Evolutionary conservation across 2,113 vertebrate species (phyloP).

Genomic region (Ptilorrhoa leucosticta): DNA sequence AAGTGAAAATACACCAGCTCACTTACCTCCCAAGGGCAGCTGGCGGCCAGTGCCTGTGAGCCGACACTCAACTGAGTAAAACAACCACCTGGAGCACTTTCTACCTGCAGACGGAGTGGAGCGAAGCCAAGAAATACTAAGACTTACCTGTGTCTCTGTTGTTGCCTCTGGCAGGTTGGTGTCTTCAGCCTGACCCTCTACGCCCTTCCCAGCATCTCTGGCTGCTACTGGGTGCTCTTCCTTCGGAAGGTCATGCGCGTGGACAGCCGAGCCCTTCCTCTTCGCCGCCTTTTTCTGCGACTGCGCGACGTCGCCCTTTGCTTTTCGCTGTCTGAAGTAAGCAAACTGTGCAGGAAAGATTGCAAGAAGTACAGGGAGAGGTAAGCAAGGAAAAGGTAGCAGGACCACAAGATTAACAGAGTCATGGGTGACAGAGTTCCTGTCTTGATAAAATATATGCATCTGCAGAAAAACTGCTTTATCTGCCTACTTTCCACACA

Average conservation of each 20-base stretch:
- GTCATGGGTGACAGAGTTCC: conserved; percentile 24
- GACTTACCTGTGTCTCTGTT: conserved; percentile 31
- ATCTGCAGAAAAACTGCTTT: conserved; percentile 7
- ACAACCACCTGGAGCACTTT: background rate
- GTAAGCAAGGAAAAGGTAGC: conserved; percentile 75
- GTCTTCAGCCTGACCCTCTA: background rate
- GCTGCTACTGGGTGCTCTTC: conserved; percentile 61
- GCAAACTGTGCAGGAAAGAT: conserved; percentile 76
- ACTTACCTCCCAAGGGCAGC: background rate
- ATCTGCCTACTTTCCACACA: background rate
- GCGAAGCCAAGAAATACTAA: background rate
- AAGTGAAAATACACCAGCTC: background rate
- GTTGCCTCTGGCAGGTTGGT: background rate
- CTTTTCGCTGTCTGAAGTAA: conserved; percentile 76
- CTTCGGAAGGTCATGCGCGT: conserved; percentile 59
- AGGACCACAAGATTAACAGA: conserved; percentile 65
- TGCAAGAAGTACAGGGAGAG: conserved; percentile 74
- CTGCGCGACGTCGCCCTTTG: conserved; percentile 69
- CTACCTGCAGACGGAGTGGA: rapidly evolving
- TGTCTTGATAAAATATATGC: background rate
- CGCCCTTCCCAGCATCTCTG: background rate
- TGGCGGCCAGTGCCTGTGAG: background rate
- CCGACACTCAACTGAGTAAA: background rate
- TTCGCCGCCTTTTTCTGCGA: conserved; percentile 76
- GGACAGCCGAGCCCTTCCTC: conserved; percentile 75